Conservation (phyloP, 2,113 vertebrate genomes). For the Siniperca knerii region DNA sequence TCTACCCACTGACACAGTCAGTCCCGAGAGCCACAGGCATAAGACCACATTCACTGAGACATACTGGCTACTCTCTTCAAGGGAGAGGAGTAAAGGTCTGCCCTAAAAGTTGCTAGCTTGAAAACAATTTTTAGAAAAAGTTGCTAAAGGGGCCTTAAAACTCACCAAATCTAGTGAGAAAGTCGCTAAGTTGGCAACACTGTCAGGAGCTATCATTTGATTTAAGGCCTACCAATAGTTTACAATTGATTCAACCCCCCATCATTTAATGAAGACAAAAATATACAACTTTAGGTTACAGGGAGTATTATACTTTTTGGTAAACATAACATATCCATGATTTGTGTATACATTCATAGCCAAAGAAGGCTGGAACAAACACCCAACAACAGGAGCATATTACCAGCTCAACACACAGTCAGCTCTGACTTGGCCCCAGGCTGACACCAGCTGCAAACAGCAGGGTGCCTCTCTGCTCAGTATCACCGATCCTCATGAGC, state of each 20-base stretch:
- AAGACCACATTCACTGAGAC: neutral
- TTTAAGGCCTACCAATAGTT: neutral
- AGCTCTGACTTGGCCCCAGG: slow-evolving; percentile 90
- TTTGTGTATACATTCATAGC: neutral
- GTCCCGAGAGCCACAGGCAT: no score
- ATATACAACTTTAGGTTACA: neutral
- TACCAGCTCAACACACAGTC: slow-evolving; percentile 90
- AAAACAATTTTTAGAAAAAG: no score
- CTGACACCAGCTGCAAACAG: slow-evolving; percentile 91
- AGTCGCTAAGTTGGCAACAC: neutral
- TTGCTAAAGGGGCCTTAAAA: neutral
- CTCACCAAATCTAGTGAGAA: neutral
- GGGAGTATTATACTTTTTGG: neutral
- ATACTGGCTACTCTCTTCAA: neutral
- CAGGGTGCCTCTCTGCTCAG: slow-evolving; percentile 88
- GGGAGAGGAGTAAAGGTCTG: neutral
- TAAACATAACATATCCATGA: neutral
- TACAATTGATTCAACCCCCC: neutral
- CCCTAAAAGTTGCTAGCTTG: no score
- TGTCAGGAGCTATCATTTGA: neutral
- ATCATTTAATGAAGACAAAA: neutral
- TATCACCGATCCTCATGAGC: slow-evolving; percentile 89
- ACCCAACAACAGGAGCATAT: slow-evolving; percentile 83
- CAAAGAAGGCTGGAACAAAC: slow-evolving; percentile 84
- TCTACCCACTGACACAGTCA: no score